Percentiles rank a stretch among this genome's conserved stretches.
phyloP scores from a whole-genome alignment of 2,888 invertebrate species.

The Scelioninae gen. 1 region DNA sequence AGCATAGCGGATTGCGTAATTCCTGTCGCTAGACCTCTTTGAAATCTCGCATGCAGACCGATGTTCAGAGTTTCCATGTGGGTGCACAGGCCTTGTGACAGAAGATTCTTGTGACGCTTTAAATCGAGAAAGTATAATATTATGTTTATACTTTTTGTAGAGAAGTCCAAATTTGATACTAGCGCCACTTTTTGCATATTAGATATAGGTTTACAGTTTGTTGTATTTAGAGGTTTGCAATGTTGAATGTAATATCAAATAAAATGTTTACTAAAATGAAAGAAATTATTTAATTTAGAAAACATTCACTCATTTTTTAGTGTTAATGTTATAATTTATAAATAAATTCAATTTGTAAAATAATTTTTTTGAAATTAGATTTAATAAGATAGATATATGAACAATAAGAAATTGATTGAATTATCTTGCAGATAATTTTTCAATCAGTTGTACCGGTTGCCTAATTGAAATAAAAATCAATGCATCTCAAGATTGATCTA shows the following conservation, averaged over 20 bases:
- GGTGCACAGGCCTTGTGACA: slow-evolving; percentile 74
- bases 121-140: slow-evolving; percentile 45
- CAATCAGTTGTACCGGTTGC: no score
- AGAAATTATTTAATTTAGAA: no score
- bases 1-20: slow-evolving; percentile 60
- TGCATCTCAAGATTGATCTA: slow-evolving; percentile 47
- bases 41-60: slow-evolving; percentile 64
- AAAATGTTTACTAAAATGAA: no score
- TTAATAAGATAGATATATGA: no score
- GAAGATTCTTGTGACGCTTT: slow-evolving; percentile 67
- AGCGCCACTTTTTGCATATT: background rate
- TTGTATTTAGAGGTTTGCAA: no score
- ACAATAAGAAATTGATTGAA: no score
- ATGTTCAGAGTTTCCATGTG: slow-evolving; percentile 74
- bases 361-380: no score
- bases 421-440: no score
- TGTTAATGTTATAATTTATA: no score
- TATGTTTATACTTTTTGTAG: slow-evolving; percentile 38
- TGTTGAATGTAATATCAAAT: background rate
- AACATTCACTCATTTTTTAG: no score
- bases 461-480: slow-evolving; percentile 20
- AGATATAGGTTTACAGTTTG: no score
- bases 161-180: slow-evolving; percentile 27
- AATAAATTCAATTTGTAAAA: no score
- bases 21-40: slow-evolving; percentile 52